Conservation (phyloP, 2,797 vertebrate genomes). For the Lateolabrax maculatus region DNA sequence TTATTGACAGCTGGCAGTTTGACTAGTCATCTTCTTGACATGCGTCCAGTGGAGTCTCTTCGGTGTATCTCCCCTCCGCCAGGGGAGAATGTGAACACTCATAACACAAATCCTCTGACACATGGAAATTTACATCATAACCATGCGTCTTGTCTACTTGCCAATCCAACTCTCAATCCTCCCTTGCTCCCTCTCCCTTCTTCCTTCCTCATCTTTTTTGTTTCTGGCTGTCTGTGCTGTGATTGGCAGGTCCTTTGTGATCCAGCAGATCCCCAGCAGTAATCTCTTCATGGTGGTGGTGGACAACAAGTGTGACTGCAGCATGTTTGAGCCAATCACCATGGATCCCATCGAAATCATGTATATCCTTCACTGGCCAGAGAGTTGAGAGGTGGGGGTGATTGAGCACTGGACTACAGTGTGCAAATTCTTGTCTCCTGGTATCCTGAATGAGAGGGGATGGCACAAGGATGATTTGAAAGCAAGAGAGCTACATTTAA, state of each 20-base stretch:
- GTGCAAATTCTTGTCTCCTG: background rate
- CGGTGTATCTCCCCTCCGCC: conserved; percentile 22
- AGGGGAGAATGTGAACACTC: conserved; percentile 54
- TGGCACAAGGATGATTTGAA: background rate
- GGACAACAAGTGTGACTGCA: conserved; percentile 96
- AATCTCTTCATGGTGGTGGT: conserved; percentile 99
- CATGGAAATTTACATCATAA: conserved; percentile 63
- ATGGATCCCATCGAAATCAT: conserved; percentile 98
- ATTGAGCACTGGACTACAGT: background rate
- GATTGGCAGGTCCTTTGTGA: conserved; percentile 94
- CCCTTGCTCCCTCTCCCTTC: conserved; percentile 5
- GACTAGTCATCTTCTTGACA: conserved; percentile 60
- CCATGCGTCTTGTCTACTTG: conserved; percentile 41
- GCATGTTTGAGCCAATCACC: conserved; percentile 91
- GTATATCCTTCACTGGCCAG: conserved; percentile 94
- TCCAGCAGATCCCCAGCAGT: conserved; percentile 99
- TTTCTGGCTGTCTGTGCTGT: conserved; percentile 54
- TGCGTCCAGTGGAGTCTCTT: conserved; percentile 50
- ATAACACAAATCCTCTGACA: conserved; percentile 63
- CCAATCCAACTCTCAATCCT: conserved; percentile 34
- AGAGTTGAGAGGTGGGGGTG: background rate
- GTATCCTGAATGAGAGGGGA: background rate
- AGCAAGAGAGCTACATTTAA: background rate
- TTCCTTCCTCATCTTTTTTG: conserved; percentile 27
- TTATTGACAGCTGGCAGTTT: conserved; percentile 64